Evolutionary conservation across 2,797 vertebrate species (phyloP), one percentile per base, ranked within the genome.

Genomic region (Etheostoma perlongum): DNA sequence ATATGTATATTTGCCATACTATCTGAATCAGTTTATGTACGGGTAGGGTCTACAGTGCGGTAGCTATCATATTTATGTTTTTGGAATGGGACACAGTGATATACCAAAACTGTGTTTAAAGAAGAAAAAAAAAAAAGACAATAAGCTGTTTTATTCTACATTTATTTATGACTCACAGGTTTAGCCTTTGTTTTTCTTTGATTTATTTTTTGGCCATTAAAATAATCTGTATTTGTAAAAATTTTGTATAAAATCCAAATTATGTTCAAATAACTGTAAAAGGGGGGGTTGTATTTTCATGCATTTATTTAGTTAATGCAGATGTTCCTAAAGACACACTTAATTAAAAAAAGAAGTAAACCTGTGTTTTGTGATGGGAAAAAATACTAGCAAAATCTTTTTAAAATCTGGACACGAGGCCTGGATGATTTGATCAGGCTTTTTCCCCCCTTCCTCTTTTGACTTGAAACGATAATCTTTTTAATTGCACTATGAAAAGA

Each of bases 401-500:
- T 63, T 67, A 2, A 74, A 78, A 87, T 84, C 33, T 74, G 42
- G 55, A 71, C 15, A 76, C 61, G 60, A 76, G 40, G 66, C 59
- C 42, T 62, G 13, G 25, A 71, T 81, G 40, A 82, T 79, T 74
- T 72, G 61, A 76, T 76, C 40, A 36, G 52, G 15, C 18, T 18
- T 74, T n/a, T n/a, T n/a, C 14, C 30, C 18, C 27, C 61, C 69
- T 87, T 84, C 48, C 64, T 83, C 46, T 70, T 87, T 86, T 85
- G 78, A 92, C 91, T 91, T 92, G 88, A 93, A 92, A 83, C 70
- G 60, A 84, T 89, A 70, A 85, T 87, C 51, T 88, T 85, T 40
- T 88, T 82, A 89, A 91, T 94, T 94, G 93, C 93, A 94, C 93
- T 94, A 92, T 92, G 65, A 92, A 86, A 86, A 40, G 84, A 90